Base-by-base conservation (phyloP, 2,113 vertebrate genomes). In the Cynopterus brachyotis region DNA sequence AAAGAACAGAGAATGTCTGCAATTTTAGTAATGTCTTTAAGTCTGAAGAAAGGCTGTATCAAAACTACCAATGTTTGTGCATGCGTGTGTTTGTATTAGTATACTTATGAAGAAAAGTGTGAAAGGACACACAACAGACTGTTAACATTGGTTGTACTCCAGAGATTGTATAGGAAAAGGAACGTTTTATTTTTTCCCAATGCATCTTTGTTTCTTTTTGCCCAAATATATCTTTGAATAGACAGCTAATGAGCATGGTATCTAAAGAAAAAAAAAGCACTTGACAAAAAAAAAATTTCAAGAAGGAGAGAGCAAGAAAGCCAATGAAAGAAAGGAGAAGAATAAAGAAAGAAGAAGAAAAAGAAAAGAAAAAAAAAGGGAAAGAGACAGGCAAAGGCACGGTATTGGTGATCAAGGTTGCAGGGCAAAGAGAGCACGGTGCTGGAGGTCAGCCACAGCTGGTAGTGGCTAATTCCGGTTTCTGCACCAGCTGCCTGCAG, bases 351-450 rank as follows among this genome's bases (percentile, higher is more conserved):
- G 42, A 26, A 30, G 6, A n/a, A 8, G 17, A 30, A 42, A 7
- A 26, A 7, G 15, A 10, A n/a, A 55, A 79, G 64, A 47, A 9
- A 55, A 11, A 19, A 3, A 28, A 0, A 35, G 26, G 16, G 3
- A 24, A 0, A 35, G n/a, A 13, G 15, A 3, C 30, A 12, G 28
- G 6, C 0, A 15, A 40, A 79, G 24, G 42, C n/a, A 9, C 35
- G 15, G n/a, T 53, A 57, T 28, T 19, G 30, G 42, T 47, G n/a
- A 28, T 30, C 45, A 42, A 16, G 9, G 26, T 16, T 73, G n/a
- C 2, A 0, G 2, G 1, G n/a, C 0, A 0, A 24, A 35, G 22
- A 24, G 19, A 73, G 28, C n/a, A 50, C 3, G 10, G 20, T 1
- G 0, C 70, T 16, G 55, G 83, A 81, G 66, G 53, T 91, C 85